phyloP scores from a whole-genome alignment of 2,113 vertebrate genomes.

The Willisornis vidua region DNA sequence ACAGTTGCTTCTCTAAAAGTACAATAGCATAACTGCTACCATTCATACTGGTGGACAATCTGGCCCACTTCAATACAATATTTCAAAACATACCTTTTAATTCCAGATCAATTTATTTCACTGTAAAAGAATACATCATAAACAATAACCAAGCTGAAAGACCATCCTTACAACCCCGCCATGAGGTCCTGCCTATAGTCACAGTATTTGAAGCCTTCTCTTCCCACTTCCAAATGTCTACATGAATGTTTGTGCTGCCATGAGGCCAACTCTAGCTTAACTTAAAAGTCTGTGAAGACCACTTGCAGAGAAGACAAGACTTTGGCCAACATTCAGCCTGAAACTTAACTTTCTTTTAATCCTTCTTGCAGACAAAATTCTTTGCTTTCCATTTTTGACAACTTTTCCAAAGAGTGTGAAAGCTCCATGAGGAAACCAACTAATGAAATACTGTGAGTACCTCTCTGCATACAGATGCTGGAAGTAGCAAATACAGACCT shows the following conservation, averaged over 20 bases:
- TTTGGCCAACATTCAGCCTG: not conserved
- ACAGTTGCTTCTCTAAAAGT: not conserved
- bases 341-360: constrained; percentile 38
- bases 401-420: constrained; percentile 85
- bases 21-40: not conserved
- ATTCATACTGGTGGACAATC: not conserved
- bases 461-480: not conserved
- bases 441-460: constrained; percentile 82
- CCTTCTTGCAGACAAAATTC: constrained; percentile 80
- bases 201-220: not conserved
- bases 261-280: not conserved
- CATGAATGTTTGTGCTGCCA: not conserved
- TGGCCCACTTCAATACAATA: not conserved
- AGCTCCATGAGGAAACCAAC: constrained; percentile 52
- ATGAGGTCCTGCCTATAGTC: not conserved
- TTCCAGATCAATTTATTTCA: not conserved
- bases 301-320: not conserved
- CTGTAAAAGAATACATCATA: not conserved
- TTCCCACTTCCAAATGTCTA: not conserved
- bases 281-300: not conserved
- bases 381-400: constrained; percentile 79
- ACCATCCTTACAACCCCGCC: not conserved
- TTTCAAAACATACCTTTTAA: not conserved
- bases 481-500: not conserved
- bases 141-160: not conserved